Conservation (phyloP, 1,140 invertebrate genomes). For the Drosophila asahinai region DNA sequence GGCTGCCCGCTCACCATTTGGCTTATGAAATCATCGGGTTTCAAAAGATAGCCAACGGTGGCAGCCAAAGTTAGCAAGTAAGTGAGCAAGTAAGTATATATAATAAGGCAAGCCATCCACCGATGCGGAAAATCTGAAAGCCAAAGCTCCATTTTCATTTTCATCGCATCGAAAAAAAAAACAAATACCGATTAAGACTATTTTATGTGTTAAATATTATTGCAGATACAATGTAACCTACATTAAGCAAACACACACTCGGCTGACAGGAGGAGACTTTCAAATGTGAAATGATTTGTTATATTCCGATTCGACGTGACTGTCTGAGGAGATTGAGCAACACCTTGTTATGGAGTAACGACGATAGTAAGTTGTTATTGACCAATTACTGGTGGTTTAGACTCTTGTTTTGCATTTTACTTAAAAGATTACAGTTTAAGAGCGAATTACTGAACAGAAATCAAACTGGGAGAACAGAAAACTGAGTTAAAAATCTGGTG, state of each 20-base stretch:
- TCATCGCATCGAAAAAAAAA: slow-evolving; percentile 7
- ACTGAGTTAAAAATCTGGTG: too few relatives aligned
- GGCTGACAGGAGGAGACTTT: slow-evolving; percentile 23
- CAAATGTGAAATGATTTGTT: slow-evolving; percentile 40
- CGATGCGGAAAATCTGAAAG: slow-evolving; percentile 77
- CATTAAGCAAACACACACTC: slow-evolving; percentile 8
- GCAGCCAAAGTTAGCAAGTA: slow-evolving; percentile 24
- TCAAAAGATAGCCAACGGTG: slow-evolving; percentile 68
- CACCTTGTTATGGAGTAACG: slow-evolving; percentile 32
- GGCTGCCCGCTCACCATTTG: slow-evolving; percentile 30
- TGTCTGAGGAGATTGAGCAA: slow-evolving; percentile 25
- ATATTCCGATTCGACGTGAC: slow-evolving; percentile 35
- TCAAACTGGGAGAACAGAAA: background rate
- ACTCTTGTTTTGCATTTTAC: slow-evolving; percentile 15
- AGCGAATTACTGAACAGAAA: background rate
- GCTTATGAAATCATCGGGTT: slow-evolving; percentile 66
- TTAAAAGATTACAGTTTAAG: slow-evolving; percentile 7
- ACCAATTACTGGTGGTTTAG: slow-evolving; percentile 24
- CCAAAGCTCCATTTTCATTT: slow-evolving; percentile 26
- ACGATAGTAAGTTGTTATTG: background rate
- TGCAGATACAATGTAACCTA: slow-evolving; percentile 12
- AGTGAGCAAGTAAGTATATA: slow-evolving; percentile 24
- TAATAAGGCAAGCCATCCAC: slow-evolving; percentile 40
- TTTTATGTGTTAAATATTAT: slow-evolving; percentile 24
- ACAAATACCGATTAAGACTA: slow-evolving; percentile 20